These are phyloP conservation scores for Polyodon spathula DNA, from an alignment of 2,113 vertebrate genomes.

Conservation along the genomic window DNA sequence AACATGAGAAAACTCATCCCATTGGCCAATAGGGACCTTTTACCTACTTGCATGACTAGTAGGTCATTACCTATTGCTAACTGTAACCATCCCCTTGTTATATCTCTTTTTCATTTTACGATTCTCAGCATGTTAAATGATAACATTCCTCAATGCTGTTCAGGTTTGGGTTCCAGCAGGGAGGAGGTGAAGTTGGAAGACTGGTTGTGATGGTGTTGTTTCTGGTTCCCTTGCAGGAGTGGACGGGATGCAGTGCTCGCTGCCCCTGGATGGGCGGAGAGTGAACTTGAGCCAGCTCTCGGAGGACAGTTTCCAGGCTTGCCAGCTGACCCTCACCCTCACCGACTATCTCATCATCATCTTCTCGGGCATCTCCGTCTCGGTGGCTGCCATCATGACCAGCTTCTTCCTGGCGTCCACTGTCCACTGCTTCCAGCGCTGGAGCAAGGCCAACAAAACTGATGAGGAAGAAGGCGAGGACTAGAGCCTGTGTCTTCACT, in stretches of 20 bases:
- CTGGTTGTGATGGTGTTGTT: not conserved
- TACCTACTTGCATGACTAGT: too few species aligned
- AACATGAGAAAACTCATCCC: too few species aligned
- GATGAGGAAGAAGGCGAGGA: conserved; percentile 87
- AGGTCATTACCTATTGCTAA: too few species aligned
- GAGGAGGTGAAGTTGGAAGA: too few species aligned
- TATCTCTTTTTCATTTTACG: too few species aligned
- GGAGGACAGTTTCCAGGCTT: conserved; percentile 90
- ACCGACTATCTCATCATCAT: conserved; percentile 94
- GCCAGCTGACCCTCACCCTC: conserved; percentile 81
- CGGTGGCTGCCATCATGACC: conserved; percentile 87
- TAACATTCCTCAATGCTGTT: too few species aligned
- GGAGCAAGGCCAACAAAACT: conserved; percentile 83
- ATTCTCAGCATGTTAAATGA: too few species aligned
- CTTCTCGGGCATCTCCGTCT: conserved; percentile 94
- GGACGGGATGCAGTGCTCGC: conserved; percentile 81
- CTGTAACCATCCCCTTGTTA: too few species aligned
- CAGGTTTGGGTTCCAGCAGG: too few species aligned
- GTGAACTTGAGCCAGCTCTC: conserved; percentile 81
- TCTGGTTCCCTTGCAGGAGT: conserved; percentile 55
- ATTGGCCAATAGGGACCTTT: too few species aligned
- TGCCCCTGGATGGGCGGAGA: conserved; percentile 73
- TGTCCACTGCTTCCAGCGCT: conserved; percentile 91
- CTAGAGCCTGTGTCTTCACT: conserved; percentile 26
- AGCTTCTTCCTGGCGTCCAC: conserved; percentile 95